These are phyloP conservation scores for Sesamia nonagrioides DNA, from an alignment of 1,140 invertebrate species.

Conservation along the genomic window DNA sequence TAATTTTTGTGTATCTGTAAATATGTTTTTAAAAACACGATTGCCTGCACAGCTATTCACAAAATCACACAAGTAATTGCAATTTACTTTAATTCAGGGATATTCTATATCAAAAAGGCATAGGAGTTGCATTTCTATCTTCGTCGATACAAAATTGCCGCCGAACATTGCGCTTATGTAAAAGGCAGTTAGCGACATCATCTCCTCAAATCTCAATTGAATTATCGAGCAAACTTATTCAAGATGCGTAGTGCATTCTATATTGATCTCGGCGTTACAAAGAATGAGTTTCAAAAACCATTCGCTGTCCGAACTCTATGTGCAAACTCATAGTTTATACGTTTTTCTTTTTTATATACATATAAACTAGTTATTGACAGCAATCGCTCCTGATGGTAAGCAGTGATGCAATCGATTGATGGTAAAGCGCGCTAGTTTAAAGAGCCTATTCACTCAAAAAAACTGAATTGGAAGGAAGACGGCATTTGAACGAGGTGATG, in stretches of 20 bases:
- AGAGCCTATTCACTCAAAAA: too few species aligned
- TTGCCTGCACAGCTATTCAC: conserved; percentile 5
- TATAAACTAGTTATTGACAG: too few species aligned
- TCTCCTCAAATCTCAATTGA: conserved; percentile 49
- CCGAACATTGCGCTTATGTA: conserved; percentile 23
- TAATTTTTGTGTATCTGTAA: conserved; percentile 1
- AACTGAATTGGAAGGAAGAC: too few species aligned
- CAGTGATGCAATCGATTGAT: too few species aligned
- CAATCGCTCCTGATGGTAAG: too few species aligned
- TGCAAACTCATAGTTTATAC: conserved; percentile 46
- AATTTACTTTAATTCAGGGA: neutral
- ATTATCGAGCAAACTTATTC: conserved; percentile 30
- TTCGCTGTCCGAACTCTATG: neutral
- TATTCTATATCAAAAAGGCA: neutral
- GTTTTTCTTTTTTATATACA: too few species aligned
- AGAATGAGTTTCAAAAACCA: conserved; percentile 16
- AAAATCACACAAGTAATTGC: neutral
- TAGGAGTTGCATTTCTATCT: conserved; percentile 1
- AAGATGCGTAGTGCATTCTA: conserved; percentile 19
- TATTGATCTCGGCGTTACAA: conserved; percentile 20
- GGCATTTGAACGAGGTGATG: too few species aligned
- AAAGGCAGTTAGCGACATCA: conserved; percentile 45
- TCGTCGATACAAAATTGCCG: neutral
- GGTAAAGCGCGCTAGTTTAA: too few species aligned
- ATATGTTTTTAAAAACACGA: neutral